Evolutionary conservation across 2,888 invertebrate genomes (phyloP).

Genomic region (Elegia similella): DNA sequence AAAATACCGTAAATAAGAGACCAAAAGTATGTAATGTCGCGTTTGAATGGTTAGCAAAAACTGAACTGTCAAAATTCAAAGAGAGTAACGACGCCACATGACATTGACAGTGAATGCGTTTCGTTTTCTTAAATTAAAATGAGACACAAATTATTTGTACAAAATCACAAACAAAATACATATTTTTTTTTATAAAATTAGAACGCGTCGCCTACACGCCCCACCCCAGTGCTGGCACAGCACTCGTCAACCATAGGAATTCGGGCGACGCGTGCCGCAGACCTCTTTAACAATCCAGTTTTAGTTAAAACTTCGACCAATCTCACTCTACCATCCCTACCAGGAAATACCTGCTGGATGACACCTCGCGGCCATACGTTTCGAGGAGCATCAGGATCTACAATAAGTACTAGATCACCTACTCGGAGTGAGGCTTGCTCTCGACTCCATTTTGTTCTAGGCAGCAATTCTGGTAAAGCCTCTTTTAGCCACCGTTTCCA

Average conservation of each 20-base stretch:
- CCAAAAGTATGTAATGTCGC: too few relatives aligned
- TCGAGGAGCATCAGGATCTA: conserved; percentile 12
- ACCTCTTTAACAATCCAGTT: not conserved
- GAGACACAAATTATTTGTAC: too few relatives aligned
- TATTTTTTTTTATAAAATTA: too few relatives aligned
- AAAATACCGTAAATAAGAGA: too few relatives aligned
- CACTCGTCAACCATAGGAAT: conserved; percentile 1
- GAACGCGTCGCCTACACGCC: too few relatives aligned
- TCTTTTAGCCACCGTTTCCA: conserved; percentile 22
- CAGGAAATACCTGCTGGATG: conserved; percentile 8
- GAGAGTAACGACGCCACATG: too few relatives aligned
- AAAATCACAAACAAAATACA: too few relatives aligned
- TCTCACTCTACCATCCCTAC: conserved; percentile 6
- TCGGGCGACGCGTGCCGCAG: conserved; percentile 11
- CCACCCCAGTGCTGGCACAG: conserved; percentile 6
- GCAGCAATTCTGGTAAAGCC: conserved; percentile 9
- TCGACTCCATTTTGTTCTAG: not conserved
- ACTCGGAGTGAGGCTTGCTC: too few relatives aligned
- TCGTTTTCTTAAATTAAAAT: too few relatives aligned
- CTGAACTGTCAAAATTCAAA: too few relatives aligned
- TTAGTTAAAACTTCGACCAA: not conserved
- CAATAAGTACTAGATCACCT: conserved; percentile 20
- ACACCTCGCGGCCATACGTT: conserved; percentile 15
- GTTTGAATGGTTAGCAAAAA: too few relatives aligned
- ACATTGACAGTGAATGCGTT: too few relatives aligned